A percentile compares a stretch with the other conserved stretches of the same genome.
phyloP scores from a whole-genome alignment of 1,140 invertebrate species.

The Cryptotermes secundus region DNA sequence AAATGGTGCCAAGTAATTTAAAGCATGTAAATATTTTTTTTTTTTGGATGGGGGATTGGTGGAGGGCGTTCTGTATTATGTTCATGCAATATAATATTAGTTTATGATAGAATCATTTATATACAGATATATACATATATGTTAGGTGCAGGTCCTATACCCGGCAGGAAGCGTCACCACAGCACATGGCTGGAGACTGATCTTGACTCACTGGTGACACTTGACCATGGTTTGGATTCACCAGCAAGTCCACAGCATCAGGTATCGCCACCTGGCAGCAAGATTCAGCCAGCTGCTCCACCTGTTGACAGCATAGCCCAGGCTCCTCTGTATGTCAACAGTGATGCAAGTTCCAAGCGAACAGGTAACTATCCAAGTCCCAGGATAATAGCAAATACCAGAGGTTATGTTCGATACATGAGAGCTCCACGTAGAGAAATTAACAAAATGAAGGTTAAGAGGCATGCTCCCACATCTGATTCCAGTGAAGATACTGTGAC shows the following conservation, averaged over 20 bases:
- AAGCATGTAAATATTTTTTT: too few relatives aligned
- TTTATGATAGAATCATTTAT: too few relatives aligned
- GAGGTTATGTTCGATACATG: background rate
- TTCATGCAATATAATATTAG: too few relatives aligned
- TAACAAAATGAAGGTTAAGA: background rate
- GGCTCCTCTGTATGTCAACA: slow-evolving; percentile 51
- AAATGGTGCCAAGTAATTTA: too few relatives aligned
- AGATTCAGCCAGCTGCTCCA: slow-evolving; percentile 27
- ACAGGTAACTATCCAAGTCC: slow-evolving; percentile 21
- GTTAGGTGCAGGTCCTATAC: slow-evolving; percentile 44
- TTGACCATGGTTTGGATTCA: slow-evolving; percentile 57
- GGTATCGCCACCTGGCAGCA: slow-evolving; percentile 12
- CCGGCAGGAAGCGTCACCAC: slow-evolving; percentile 45
- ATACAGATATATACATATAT: too few relatives aligned
- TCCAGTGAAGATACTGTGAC: background rate
- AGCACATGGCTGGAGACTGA: slow-evolving; percentile 85
- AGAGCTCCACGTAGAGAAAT: background rate
- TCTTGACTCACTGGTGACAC: slow-evolving; percentile 72
- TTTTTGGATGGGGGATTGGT: too few relatives aligned
- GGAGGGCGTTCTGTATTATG: too few relatives aligned
- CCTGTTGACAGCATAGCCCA: slow-evolving; percentile 32
- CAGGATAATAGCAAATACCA: background rate
- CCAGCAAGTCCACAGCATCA: slow-evolving; percentile 40
- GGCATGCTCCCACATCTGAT: background rate
- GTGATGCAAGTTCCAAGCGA: slow-evolving; percentile 41